These are phyloP conservation scores for Trachymyrmex septentrionalis DNA, from an alignment of 1,140 invertebrate genomes.

Conservation along the genomic window DNA sequence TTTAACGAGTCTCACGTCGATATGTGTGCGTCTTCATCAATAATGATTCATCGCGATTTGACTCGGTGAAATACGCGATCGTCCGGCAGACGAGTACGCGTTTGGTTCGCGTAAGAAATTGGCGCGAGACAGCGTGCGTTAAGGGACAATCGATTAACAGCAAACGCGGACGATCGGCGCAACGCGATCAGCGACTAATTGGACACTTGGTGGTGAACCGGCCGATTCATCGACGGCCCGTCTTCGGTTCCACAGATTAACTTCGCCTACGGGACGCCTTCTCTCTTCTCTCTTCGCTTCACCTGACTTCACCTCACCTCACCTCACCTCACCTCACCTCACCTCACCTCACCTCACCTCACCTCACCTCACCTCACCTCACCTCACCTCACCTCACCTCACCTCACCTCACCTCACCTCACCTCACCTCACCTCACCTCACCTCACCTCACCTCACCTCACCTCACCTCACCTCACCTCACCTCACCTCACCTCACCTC, in stretches of 20 bases:
- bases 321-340: neutral
- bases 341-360: neutral
- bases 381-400: neutral
- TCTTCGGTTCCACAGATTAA: conserved; percentile 70
- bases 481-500: neutral
- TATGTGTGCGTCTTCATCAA: conserved; percentile 11
- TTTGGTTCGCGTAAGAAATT: conserved; percentile 40
- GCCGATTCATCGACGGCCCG: conserved; percentile 54
- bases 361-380: neutral
- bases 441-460: neutral
- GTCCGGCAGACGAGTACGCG: neutral
- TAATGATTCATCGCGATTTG: conserved; percentile 38
- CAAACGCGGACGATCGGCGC: conserved; percentile 46
- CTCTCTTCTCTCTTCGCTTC: neutral
- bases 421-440: neutral
- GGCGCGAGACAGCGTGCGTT: conserved; percentile 45
- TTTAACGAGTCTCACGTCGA: conserved; percentile 8
- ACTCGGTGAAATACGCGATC: neutral
- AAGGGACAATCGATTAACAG: conserved; percentile 67
- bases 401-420: neutral
- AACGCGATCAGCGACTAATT: conserved; percentile 68
- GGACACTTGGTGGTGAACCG: conserved; percentile 50
- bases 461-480: neutral
- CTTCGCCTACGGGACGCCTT: conserved; percentile 64
- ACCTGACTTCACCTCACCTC: neutral